phyloP scores from a whole-genome alignment of 2,113 vertebrate species.

The Pipa parva region DNA sequence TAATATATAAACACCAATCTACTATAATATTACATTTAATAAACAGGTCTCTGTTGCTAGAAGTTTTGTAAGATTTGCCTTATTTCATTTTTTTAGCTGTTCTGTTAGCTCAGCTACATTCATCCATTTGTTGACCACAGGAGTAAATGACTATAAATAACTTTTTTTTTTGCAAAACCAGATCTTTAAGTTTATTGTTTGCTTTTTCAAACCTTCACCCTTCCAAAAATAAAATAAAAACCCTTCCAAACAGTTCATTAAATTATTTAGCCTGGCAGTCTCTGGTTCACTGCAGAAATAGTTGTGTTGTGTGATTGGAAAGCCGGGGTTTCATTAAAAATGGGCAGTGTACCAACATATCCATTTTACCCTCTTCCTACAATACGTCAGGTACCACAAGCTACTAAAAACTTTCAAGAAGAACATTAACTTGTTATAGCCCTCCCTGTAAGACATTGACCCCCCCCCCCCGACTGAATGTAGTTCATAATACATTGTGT shows the following conservation, averaged over 20 bases:
- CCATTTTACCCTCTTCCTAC: constrained; percentile 2
- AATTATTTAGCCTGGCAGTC: not conserved
- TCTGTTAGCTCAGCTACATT: not conserved
- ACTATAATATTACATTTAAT: no score
- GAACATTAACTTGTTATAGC: constrained; percentile 1
- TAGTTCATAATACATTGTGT: not conserved
- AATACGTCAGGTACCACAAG: not conserved
- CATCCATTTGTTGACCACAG: constrained; percentile 1
- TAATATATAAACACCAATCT: no score
- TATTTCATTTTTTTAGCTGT: not conserved
- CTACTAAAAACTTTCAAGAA: not conserved
- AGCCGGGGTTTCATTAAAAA: not conserved
- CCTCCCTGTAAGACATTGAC: not conserved
- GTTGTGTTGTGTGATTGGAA: constrained; percentile 4
- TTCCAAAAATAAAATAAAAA: not conserved
- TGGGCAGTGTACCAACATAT: constrained; percentile 4
- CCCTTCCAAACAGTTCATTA: constrained; percentile 2
- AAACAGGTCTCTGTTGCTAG: no score
- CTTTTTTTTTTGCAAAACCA: not conserved
- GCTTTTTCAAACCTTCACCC: not conserved
- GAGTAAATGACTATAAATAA: not conserved
- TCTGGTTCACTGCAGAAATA: not conserved
- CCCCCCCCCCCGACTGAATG: not conserved
- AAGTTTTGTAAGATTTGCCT: no score
- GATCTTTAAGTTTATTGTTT: not conserved